A percentile compares a stretch with the other conserved stretches of the same genome.
Evolutionary conservation across 2,113 vertebrate genomes (phyloP).

Genomic region (Microcebus jonahi): DNA sequence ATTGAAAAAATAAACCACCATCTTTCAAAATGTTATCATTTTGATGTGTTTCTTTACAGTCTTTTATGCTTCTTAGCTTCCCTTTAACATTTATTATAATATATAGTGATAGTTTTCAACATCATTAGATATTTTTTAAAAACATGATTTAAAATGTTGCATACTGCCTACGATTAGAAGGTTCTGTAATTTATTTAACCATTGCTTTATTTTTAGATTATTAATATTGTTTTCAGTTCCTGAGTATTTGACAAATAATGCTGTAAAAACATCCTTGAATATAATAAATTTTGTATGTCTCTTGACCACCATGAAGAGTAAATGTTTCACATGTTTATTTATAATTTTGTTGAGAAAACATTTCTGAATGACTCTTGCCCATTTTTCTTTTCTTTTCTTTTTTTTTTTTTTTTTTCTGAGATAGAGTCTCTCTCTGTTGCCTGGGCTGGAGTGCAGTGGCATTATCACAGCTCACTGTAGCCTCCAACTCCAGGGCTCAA

Average conservation of each 20-base stretch:
- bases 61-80: neutral
- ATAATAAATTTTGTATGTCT: neutral
- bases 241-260: neutral
- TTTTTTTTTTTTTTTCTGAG: neutral
- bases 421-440: neutral
- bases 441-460: neutral
- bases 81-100: conserved; percentile 39
- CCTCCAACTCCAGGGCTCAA: neutral
- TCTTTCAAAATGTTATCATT: neutral
- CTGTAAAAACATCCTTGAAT: neutral
- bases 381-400: neutral
- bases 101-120: neutral
- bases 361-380: neutral
- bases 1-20: conserved; percentile 25
- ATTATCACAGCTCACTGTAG: neutral
- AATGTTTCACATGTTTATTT: neutral
- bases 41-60: neutral
- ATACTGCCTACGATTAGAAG: neutral
- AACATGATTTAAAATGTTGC: neutral
- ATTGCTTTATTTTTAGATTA: conserved; percentile 34
- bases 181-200: neutral
- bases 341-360: neutral
- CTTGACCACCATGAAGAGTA: neutral
- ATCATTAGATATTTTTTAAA: conserved; percentile 19
- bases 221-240: conserved; percentile 18